These are phyloP conservation scores for Chironomus riparius DNA, from an alignment of 2,888 invertebrate species.

Conservation along the genomic window DNA sequence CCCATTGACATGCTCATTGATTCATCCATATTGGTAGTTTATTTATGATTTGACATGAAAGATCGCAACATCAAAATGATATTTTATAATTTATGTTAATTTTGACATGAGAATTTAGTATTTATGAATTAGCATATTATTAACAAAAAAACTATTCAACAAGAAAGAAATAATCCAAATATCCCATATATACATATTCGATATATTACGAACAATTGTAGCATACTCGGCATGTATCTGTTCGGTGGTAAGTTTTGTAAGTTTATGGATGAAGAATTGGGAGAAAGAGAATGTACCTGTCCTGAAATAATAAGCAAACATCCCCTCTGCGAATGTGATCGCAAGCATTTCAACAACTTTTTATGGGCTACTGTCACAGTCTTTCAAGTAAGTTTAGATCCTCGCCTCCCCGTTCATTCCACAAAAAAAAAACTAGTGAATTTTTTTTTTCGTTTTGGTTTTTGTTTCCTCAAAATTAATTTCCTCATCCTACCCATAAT, in stretches of 20 bases:
- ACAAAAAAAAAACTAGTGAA: constrained; percentile 44
- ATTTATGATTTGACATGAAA: no score
- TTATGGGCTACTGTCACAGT: constrained; percentile 96
- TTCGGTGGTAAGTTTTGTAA: constrained; percentile 99
- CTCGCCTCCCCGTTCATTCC: constrained; percentile 37
- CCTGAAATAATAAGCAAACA: constrained; percentile 81
- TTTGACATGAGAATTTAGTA: background rate
- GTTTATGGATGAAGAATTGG: constrained; percentile 77
- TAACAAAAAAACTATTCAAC: background rate
- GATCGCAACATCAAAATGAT: background rate
- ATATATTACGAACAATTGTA: constrained; percentile 46
- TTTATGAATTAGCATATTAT: background rate
- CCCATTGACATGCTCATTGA: no score
- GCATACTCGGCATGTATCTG: constrained; percentile 99
- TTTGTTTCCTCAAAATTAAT: constrained; percentile 30
- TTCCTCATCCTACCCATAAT: no score
- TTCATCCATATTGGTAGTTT: no score
- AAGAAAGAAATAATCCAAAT: background rate
- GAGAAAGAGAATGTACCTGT: constrained; percentile 85
- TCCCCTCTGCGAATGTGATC: constrained; percentile 88
- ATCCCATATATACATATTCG: constrained; percentile 15
- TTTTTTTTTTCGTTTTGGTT: constrained; percentile 38
- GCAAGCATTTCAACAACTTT: constrained; percentile 98
- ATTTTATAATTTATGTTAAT: background rate
- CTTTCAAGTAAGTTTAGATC: constrained; percentile 73